A percentile compares a stretch with the other conserved stretches of the same genome.
phyloP scores from a whole-genome alignment of 2,888 invertebrate species.

The Drosophila glabriapex region DNA sequence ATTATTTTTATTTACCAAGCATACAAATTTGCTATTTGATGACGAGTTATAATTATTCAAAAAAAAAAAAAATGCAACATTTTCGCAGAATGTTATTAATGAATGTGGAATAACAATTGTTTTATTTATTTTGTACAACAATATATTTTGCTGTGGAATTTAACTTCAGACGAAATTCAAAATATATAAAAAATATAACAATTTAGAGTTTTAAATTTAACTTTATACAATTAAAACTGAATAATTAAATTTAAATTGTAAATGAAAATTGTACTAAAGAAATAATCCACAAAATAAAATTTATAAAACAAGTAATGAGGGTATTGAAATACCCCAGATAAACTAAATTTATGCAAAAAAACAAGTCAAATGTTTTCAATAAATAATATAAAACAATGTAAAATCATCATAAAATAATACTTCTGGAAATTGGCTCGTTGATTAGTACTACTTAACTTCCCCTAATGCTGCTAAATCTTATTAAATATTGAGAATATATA shows the following conservation, averaged over 20 bases:
- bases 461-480: too few species aligned
- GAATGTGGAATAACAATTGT: neutral
- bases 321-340: neutral
- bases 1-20: neutral
- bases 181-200: neutral
- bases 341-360: neutral
- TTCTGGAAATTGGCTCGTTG: neutral
- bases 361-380: accelerated
- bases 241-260: neutral
- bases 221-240: neutral
- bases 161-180: neutral
- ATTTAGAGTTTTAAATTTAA: accelerated
- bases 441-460: neutral
- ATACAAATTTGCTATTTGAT: neutral
- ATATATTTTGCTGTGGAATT: neutral
- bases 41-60: neutral
- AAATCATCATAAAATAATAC: neutral
- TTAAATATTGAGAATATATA: neutral
- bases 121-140: neutral
- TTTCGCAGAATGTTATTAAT: neutral
- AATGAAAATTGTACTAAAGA: neutral
- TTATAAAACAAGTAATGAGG: neutral
- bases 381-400: neutral
- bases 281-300: neutral
- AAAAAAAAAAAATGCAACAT: too few species aligned